phyloP scores from a whole-genome alignment of 2,113 vertebrate species.

The Thalassarche chlororhynchos region DNA sequence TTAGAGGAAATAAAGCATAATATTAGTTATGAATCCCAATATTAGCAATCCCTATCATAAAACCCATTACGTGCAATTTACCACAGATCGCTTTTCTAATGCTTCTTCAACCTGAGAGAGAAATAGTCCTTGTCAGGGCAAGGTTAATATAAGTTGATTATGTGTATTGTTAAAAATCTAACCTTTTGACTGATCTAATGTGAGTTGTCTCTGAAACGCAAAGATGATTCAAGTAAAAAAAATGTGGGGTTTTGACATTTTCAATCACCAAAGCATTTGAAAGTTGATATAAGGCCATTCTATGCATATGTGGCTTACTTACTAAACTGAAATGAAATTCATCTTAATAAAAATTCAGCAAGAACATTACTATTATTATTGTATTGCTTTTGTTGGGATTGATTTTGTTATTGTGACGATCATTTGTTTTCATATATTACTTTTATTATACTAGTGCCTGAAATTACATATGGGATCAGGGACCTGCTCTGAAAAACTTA shows the following conservation, averaged over 20 bases:
- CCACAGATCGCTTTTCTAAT: neutral
- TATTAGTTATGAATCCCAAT: neutral
- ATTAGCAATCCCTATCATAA: neutral
- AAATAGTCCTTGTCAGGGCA: neutral
- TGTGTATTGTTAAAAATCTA: neutral
- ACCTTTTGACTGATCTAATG: neutral
- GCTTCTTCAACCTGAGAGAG: neutral
- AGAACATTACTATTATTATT: neutral
- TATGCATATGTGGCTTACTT: neutral
- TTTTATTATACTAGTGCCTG: neutral
- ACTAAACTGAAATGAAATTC: neutral
- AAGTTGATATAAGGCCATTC: neutral
- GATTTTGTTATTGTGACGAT: neutral
- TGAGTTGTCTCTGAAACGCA: neutral
- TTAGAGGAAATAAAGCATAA: neutral
- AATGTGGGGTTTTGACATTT: neutral
- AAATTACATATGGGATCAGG: neutral
- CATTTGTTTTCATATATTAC: neutral
- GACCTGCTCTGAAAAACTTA: neutral
- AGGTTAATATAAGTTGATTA: neutral
- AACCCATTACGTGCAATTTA: neutral
- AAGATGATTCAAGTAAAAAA: neutral
- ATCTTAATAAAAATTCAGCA: constrained; percentile 1
- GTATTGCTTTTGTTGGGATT: neutral
- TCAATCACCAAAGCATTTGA: neutral